Percentiles rank a stretch among this genome's conserved stretches.
Conservation (phyloP, 2,797 vertebrate species). For the Halcyon leucocephala region DNA sequence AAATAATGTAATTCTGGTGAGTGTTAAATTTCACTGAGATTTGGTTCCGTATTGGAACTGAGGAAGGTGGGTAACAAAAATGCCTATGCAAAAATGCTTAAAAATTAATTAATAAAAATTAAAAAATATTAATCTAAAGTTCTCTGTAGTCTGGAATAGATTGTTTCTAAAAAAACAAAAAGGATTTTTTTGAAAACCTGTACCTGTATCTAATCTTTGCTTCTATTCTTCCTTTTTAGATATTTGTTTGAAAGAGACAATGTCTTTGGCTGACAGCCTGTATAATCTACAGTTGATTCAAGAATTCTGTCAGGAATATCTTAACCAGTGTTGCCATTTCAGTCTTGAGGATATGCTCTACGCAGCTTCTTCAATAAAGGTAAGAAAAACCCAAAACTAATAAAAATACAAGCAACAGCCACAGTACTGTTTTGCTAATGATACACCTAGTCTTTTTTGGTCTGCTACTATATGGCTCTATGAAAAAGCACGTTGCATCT, state of each 20-base stretch:
- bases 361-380: conserved; percentile 93
- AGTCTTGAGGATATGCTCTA: conserved; percentile 97
- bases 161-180: neutral
- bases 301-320: conserved; percentile 94
- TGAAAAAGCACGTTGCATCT: neutral
- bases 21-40: neutral
- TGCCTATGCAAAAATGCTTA: neutral
- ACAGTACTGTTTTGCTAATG: neutral
- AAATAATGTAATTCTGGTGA: neutral
- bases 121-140: neutral
- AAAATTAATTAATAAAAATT: neutral
- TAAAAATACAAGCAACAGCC: neutral
- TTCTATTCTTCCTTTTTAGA: conserved; percentile 81
- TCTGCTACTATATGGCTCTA: neutral
- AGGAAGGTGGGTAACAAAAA: neutral
- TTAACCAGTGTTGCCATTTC: conserved; percentile 95
- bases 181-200: neutral
- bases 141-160: conserved; percentile 9
- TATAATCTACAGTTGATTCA: conserved; percentile 95
- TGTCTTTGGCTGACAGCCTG: conserved; percentile 93
- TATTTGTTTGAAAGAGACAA: conserved; percentile 94
- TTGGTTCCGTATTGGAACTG: neutral
- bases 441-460: neutral
- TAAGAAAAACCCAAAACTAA: conserved; percentile 63
- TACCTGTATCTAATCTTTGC: neutral